Evolutionary conservation across 2,888 invertebrate species (phyloP).

Genomic region (Calephelis perditalis): DNA sequence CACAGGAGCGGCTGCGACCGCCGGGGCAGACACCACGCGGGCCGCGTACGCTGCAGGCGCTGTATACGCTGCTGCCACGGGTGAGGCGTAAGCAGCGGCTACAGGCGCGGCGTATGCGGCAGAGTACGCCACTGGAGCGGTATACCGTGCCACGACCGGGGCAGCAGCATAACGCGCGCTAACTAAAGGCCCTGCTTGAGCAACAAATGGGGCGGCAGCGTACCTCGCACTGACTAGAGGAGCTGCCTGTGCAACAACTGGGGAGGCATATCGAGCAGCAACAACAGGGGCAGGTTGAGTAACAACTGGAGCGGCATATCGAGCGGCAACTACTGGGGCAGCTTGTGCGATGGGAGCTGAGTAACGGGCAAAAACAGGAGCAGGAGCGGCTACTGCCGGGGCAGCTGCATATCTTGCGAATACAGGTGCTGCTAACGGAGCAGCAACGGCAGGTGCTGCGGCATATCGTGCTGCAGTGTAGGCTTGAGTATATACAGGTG

Average conservation of each 20-base stretch:
- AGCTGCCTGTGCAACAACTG: slow-evolving; percentile 38
- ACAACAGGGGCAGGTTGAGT: slow-evolving; percentile 33
- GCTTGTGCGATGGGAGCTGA: slow-evolving; percentile 55
- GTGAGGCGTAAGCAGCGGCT: slow-evolving; percentile 45
- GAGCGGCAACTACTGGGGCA: slow-evolving; percentile 29
- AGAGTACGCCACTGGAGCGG: slow-evolving; percentile 31
- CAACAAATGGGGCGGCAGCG: slow-evolving; percentile 51
- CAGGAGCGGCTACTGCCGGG: slow-evolving; percentile 24
- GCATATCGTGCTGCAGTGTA: slow-evolving; percentile 37
- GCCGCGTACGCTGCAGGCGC: slow-evolving; percentile 36
- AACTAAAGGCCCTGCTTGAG: slow-evolving; percentile 32
- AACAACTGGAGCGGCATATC: slow-evolving; percentile 51
- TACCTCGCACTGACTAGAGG: slow-evolving; percentile 28
- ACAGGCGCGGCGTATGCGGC: slow-evolving; percentile 29
- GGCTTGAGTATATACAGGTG: slow-evolving; percentile 34
- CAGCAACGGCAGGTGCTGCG: slow-evolving; percentile 37
- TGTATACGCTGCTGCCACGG: slow-evolving; percentile 30
- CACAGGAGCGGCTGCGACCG: slow-evolving; percentile 57
- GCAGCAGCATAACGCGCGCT: slow-evolving; percentile 24
- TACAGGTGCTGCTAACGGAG: slow-evolving; percentile 39
- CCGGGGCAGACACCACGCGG: slow-evolving; percentile 37
- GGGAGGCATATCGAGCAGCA: slow-evolving; percentile 47
- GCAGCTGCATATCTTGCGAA: slow-evolving; percentile 31
- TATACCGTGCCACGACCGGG: slow-evolving; percentile 19
- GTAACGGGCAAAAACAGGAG: slow-evolving; percentile 24